Evolutionary conservation across 2,888 invertebrate genomes (phyloP).

Genomic region (Mythimna impura): DNA sequence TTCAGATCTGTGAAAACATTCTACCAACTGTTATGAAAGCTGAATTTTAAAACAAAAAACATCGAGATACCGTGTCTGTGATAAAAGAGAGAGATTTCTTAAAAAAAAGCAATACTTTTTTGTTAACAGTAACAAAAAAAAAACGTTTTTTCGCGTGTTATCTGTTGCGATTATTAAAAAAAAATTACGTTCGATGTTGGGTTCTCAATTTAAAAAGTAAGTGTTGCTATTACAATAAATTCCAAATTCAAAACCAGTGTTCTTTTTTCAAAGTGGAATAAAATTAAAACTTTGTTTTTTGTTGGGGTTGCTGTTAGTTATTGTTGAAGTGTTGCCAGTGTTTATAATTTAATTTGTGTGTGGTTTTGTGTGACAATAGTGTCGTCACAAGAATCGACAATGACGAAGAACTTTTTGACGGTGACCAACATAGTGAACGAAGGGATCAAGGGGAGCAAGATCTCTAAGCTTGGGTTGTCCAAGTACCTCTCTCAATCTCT

Average conservation of each 20-base stretch:
- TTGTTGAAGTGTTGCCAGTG: slow-evolving; percentile 56
- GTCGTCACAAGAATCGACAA: slow-evolving; percentile 87
- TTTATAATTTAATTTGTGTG: slow-evolving; percentile 63
- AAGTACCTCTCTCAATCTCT: slow-evolving; percentile 94
- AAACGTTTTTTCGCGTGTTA: slow-evolving; percentile 80
- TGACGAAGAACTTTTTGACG: slow-evolving; percentile 91
- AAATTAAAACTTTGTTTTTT: slow-evolving; percentile 34
- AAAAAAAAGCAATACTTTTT: slow-evolving; percentile 61
- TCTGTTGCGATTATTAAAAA: slow-evolving; percentile 78
- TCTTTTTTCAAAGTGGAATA: slow-evolving; percentile 37
- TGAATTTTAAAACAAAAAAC: slow-evolving; percentile 66
- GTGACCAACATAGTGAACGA: slow-evolving; percentile 92
- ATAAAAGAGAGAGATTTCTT: slow-evolving; percentile 76
- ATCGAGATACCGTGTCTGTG: slow-evolving; percentile 81
- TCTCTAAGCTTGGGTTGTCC: slow-evolving; percentile 93
- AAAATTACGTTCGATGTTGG: slow-evolving; percentile 85
- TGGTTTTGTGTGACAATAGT: slow-evolving; percentile 79
- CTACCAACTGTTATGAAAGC: slow-evolving; percentile 63
- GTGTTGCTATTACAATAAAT: slow-evolving; percentile 64
- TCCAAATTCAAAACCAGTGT: slow-evolving; percentile 59
- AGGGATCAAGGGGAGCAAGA: slow-evolving; percentile 94
- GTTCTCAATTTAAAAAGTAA: slow-evolving; percentile 83
- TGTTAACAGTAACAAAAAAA: slow-evolving; percentile 61
- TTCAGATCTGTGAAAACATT: slow-evolving; percentile 72
- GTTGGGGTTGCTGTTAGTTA: slow-evolving; percentile 34